A percentile compares a stretch with the other conserved stretches of the same genome.
These are phyloP conservation scores for Macrochelys suwanniensis DNA, from an alignment of 2,797 vertebrate genomes.

Conservation along the genomic window DNA sequence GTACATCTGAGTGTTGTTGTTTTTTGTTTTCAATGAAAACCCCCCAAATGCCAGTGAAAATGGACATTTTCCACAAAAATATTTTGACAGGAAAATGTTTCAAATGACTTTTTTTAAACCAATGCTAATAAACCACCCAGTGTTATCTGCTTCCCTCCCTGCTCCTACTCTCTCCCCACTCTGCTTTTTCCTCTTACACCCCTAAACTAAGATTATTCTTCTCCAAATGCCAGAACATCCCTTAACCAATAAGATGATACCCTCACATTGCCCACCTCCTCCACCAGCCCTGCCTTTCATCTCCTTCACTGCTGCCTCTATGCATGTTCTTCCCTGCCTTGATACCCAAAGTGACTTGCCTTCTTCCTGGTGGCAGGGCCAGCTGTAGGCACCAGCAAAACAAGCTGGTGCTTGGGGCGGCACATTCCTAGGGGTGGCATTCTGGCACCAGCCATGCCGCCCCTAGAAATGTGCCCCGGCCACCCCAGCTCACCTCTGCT, in stretches of 20 bases:
- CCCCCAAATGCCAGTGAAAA: not conserved
- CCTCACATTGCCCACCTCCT: not conserved
- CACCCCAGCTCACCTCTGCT: no score
- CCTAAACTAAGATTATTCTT: not conserved
- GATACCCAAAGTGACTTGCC: not conserved
- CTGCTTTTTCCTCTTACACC: accelerated
- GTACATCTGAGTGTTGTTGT: not conserved
- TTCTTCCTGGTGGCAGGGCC: not conserved
- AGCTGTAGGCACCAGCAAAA: no score
- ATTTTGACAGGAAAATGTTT: not conserved
- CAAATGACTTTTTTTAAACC: not conserved
- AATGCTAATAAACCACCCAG: not conserved
- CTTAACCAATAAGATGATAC: not conserved
- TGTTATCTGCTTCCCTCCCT: not conserved
- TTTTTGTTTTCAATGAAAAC: not conserved
- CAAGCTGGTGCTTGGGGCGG: no score
- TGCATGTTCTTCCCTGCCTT: not conserved
- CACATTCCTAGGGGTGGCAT: no score
- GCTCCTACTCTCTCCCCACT: not conserved
- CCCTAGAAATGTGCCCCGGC: no score
- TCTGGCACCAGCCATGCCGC: no score
- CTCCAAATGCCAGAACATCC: not conserved
- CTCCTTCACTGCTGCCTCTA: accelerated
- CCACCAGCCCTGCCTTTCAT: not conserved
- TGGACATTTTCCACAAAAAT: not conserved